Base-by-base conservation (phyloP, 2,888 invertebrate genomes). In the Andrena haemorrhoa region DNA sequence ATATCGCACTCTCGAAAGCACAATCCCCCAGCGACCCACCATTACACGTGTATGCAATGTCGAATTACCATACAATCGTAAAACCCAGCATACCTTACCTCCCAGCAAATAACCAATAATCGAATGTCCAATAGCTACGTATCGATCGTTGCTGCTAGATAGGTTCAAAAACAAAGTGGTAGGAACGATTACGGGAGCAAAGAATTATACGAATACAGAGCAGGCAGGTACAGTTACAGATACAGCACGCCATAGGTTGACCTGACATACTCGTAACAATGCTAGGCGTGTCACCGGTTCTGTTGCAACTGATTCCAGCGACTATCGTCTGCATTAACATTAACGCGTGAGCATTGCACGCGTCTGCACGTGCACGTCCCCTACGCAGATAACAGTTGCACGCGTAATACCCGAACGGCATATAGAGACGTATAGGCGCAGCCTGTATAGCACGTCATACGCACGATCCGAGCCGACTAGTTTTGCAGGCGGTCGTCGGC, bases 191-290 rank as follows among this genome's bases (percentile, higher is more conserved):
- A 49, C 20, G 16, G 65, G 16, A 70, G 58, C 20, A 61, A 47
- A 66, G 23, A 70, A 61, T 69, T 49, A 33, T 47, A 64, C 51
- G 53, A 33, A 63, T 41, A 31, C 71, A 29, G 64, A 69, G 70
- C 53, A 75, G 66, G 82, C 58, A 68, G 73, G 63, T 61, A 77
- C 60, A 71, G 71, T 74, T 70, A 64, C 49, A 70, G 33, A 31
- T 10, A 26, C 3, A 53, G 8, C 12, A 53, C 23, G 23, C 83
- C 16, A 41, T 12, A 41, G 71, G 87, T 86, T 86, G 92, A 91
- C 90, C 91, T 89, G 90, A 89, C 91, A 91, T 90, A 91, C 91
- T 90, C 87, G 87, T 91, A 93, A 93, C 93, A 93, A 93, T 93
- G 91, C 93, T 88, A 93, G 93, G 93, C 92, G 93, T 93, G 93